Conservation (phyloP, 2,888 invertebrate species). For the Ditula angustiorana region DNA sequence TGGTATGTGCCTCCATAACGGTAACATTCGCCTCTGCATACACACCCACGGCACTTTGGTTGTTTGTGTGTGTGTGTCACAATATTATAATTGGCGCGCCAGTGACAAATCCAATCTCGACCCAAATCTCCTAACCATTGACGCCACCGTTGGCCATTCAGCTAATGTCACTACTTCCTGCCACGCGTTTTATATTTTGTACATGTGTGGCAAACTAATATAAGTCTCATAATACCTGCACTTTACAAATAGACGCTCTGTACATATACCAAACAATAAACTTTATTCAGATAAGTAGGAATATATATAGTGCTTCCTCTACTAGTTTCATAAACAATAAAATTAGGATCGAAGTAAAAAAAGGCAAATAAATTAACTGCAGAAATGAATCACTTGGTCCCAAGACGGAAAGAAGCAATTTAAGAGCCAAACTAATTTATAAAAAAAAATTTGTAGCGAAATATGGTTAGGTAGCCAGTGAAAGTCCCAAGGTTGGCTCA, state of each 20-base stretch:
- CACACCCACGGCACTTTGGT: constrained; percentile 59
- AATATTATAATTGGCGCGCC: constrained; percentile 72
- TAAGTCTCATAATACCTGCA: not conserved
- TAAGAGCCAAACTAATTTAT: constrained; percentile 25
- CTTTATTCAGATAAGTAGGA: too few species aligned
- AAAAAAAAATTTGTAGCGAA: constrained; percentile 54
- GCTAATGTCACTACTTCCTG: constrained; percentile 50
- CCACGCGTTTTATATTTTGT: constrained; percentile 43
- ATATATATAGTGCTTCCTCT: too few species aligned
- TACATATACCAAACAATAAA: not conserved
- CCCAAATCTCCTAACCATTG: constrained; percentile 66
- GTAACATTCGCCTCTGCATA: constrained; percentile 80
- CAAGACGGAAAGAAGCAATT: not conserved
- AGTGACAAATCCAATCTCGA: constrained; percentile 74
- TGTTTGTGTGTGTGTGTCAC: constrained; percentile 57
- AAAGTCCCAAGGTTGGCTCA: constrained; percentile 80
- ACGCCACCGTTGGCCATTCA: constrained; percentile 51
- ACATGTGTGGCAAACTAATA: constrained; percentile 21
- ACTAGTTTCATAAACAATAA: too few species aligned
- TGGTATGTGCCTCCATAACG: constrained; percentile 85
- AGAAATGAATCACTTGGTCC: not conserved
- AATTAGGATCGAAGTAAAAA: too few species aligned
- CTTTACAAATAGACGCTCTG: not conserved
- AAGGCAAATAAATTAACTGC: not conserved
- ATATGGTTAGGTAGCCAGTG: constrained; percentile 79